phyloP scores from a whole-genome alignment of 2,888 invertebrate genomes.

The Drosophila mimetica region DNA sequence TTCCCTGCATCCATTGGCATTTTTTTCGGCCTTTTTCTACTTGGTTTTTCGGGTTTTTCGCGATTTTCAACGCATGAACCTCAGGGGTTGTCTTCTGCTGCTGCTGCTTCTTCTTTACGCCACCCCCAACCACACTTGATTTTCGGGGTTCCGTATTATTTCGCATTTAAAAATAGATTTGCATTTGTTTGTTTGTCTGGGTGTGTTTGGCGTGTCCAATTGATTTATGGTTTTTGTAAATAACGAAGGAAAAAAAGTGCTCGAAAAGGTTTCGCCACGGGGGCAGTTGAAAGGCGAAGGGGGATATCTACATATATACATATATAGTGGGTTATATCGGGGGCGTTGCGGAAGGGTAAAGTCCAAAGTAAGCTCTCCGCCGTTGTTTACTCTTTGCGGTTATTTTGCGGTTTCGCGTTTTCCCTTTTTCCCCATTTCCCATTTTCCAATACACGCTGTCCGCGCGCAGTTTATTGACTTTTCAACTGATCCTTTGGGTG shows the following conservation, averaged over 20 bases:
- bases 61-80: conserved; percentile 71
- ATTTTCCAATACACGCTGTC: conserved; percentile 22
- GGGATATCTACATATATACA: background rate
- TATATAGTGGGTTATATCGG: background rate
- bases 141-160: conserved; percentile 78
- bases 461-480: conserved; percentile 77
- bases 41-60: conserved; percentile 43
- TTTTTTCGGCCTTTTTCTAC: conserved; percentile 22
- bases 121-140: conserved; percentile 7
- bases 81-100: conserved; percentile 52
- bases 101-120: conserved; percentile 15
- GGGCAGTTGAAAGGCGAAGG: conserved; percentile 19
- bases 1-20: conserved; percentile 6
- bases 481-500: conserved; percentile 82
- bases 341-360: conserved; percentile 46
- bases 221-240: conserved; percentile 84
- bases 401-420: conserved; percentile 71
- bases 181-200: conserved; percentile 66
- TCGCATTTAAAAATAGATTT: conserved; percentile 84
- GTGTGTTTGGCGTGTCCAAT: conserved; percentile 82
- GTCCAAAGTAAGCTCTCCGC: conserved; percentile 37
- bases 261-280: conserved; percentile 70
- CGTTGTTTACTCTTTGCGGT: conserved; percentile 71
- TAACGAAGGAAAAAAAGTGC: conserved; percentile 65
- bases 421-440: conserved; percentile 5